Evolutionary conservation across 2,888 invertebrate species (phyloP).

Genomic region (Ectropis crepuscularia): DNA sequence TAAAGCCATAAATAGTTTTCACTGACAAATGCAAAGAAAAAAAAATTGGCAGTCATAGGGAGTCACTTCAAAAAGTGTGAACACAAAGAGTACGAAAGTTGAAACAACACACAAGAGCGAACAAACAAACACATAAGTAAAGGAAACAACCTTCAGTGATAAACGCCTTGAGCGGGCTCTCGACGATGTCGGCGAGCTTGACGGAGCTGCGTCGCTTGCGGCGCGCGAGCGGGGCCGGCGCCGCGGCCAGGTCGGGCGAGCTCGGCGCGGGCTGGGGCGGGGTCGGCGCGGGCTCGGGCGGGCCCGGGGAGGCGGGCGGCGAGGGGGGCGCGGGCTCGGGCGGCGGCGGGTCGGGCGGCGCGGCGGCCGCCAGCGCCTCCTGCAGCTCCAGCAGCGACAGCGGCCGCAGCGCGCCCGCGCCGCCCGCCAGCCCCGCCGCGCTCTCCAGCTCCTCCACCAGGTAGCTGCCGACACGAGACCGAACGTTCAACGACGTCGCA

Average conservation of each 20-base stretch:
- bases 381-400: slow-evolving; percentile 68
- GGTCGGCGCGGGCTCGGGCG: slow-evolving; percentile 12
- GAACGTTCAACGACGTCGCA: background rate
- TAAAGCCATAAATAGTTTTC: too few relatives aligned
- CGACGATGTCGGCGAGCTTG: slow-evolving; percentile 42
- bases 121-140: too few relatives aligned
- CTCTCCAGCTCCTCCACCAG: slow-evolving; percentile 65
- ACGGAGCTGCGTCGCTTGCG: slow-evolving; percentile 51
- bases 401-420: slow-evolving; percentile 48
- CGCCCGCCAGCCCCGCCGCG: slow-evolving; percentile 18
- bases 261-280: slow-evolving; percentile 34
- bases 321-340: slow-evolving; percentile 27
- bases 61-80: too few relatives aligned
- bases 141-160: slow-evolving; percentile 56
- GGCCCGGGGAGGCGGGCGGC: slow-evolving; percentile 22
- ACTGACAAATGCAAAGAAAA: too few relatives aligned
- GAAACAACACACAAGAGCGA: too few relatives aligned
- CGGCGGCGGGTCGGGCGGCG: slow-evolving; percentile 48
- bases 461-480: slow-evolving; percentile 53
- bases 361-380: slow-evolving; percentile 62
- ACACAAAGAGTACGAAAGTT: too few relatives aligned
- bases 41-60: too few relatives aligned
- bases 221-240: slow-evolving; percentile 41
- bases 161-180: slow-evolving; percentile 43
- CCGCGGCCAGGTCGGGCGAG: slow-evolving; percentile 27